These are phyloP conservation scores for Dolichallabes microphthalmus DNA, from an alignment of 2,113 vertebrate genomes.

Conservation along the genomic window DNA sequence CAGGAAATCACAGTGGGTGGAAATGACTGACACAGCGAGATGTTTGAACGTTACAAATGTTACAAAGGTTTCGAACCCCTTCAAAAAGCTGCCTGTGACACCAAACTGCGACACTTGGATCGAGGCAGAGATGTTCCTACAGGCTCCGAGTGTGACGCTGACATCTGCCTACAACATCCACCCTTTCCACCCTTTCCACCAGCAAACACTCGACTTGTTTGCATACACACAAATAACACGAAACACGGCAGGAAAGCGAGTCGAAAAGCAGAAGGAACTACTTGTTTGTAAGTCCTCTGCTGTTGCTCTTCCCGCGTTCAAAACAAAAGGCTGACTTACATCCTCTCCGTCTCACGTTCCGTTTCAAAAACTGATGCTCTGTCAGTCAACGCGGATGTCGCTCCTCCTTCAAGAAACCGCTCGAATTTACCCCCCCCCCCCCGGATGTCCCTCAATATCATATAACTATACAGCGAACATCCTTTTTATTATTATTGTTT, in stretches of 20 bases:
- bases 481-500: constrained; percentile 48
- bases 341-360: constrained; percentile 50
- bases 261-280: constrained; percentile 58
- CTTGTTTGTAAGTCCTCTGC: constrained; percentile 51
- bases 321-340: constrained; percentile 78
- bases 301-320: constrained; percentile 57
- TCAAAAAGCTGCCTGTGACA: not conserved
- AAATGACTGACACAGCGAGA: not conserved
- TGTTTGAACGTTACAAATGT: not conserved
- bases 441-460: constrained; percentile 1
- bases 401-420: constrained; percentile 46
- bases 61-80: not conserved
- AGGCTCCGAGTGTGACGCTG: constrained; percentile 35
- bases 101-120: constrained; percentile 40
- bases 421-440: constrained; percentile 17
- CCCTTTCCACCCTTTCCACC: constrained; percentile 23
- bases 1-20: not conserved
- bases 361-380: constrained; percentile 47
- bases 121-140: not conserved
- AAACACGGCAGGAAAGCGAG: not conserved
- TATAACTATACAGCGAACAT: constrained; percentile 32
- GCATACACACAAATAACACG: not conserved
- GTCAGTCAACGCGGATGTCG: constrained; percentile 42
- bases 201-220: constrained; percentile 32
- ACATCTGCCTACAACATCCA: constrained; percentile 39